A percentile compares a stretch with the other conserved stretches of the same genome.
Evolutionary conservation across 2,797 vertebrate genomes (phyloP).

Genomic region (Agapornis canus): DNA sequence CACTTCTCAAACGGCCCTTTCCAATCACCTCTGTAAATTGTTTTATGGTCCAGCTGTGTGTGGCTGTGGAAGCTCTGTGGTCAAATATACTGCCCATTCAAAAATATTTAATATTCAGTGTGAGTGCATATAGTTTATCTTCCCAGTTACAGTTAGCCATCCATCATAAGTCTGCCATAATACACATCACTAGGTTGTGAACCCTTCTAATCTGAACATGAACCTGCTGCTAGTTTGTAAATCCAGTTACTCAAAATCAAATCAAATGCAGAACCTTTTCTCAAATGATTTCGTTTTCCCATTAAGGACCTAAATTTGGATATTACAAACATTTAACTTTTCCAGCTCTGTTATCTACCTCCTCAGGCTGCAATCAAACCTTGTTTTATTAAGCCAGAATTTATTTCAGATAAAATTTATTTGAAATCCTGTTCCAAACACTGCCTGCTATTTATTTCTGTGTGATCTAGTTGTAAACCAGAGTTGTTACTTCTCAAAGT

Average conservation of each 20-base stretch:
- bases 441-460: background rate
- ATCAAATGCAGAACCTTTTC: background rate
- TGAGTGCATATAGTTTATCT: background rate
- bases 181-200: background rate
- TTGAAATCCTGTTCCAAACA: conserved; percentile 4
- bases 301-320: background rate
- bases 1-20: background rate
- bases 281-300: background rate
- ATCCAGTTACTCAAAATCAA: background rate
- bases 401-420: background rate
- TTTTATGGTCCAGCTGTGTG: background rate
- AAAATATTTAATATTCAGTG: background rate
- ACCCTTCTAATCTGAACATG: background rate
- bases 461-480: background rate
- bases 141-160: background rate
- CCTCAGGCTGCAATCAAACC: background rate
- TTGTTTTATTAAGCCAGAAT: background rate
- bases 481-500: background rate
- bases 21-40: background rate
- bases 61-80: background rate
- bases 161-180: background rate
- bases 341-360: background rate
- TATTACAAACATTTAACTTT: background rate
- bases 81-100: background rate
- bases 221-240: background rate